phyloP scores from a whole-genome alignment of 2,113 vertebrate genomes.

The Upupa epops region DNA sequence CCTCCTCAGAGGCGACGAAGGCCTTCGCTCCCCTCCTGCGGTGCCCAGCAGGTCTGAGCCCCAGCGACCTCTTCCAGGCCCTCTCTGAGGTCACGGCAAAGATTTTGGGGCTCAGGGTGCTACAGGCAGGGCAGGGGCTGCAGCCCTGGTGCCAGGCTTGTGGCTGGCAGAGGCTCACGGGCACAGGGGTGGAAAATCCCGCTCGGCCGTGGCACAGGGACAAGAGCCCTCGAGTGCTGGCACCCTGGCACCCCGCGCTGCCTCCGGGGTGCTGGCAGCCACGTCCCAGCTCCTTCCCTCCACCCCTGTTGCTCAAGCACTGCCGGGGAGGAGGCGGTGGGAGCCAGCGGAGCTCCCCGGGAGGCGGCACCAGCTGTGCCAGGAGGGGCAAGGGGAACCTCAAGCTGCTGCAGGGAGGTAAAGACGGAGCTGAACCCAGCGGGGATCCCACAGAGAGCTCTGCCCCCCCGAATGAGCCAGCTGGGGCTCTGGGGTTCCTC shows the following conservation, averaged over 20 bases:
- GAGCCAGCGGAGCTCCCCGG: neutral
- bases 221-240: neutral
- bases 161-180: neutral
- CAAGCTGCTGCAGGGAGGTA: neutral
- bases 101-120: neutral
- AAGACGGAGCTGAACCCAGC: neutral
- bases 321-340: neutral
- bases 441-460: fast-evolving
- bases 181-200: neutral
- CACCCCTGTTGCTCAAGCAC: neutral
- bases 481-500: fast-evolving
- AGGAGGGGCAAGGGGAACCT: neutral
- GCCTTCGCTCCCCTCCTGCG: fast-evolving
- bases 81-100: neutral
- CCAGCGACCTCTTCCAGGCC: neutral
- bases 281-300: neutral
- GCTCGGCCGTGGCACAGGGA: fast-evolving
- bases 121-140: neutral
- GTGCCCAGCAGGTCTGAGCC: neutral
- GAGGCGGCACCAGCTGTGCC: fast-evolving
- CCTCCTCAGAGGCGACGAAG: neutral
- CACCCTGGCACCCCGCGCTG: neutral
- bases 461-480: fast-evolving
- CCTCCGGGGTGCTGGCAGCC: neutral
- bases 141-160: fast-evolving